Conservation (phyloP, 2,888 invertebrate species). For the Orthonevra nobilis region DNA sequence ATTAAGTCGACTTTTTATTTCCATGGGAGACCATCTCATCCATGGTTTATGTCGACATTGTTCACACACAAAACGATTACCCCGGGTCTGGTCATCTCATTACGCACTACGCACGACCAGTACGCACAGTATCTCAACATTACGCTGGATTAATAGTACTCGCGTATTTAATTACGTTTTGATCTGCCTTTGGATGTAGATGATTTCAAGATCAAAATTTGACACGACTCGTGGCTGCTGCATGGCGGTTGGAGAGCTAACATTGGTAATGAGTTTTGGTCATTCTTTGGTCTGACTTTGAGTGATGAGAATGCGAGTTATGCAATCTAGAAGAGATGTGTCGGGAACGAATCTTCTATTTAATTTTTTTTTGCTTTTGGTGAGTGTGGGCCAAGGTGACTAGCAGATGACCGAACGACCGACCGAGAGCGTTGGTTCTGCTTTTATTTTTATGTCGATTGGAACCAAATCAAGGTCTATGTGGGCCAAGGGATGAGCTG, state of each 20-base stretch:
- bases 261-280: background rate
- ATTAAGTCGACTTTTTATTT: conserved; percentile 6
- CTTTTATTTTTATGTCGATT: conserved; percentile 30
- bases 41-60: background rate
- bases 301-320: conserved; percentile 46
- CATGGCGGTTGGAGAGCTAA: background rate
- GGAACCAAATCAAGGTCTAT: conserved; percentile 37
- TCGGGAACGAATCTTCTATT: conserved; percentile 28
- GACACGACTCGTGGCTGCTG: conserved; percentile 6
- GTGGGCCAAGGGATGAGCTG: background rate
- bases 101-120: background rate
- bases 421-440: conserved; percentile 8
- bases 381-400: conserved; percentile 49
- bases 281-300: background rate
- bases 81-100: no score
- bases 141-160: conserved; percentile 43
- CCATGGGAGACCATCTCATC: background rate
- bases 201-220: conserved; percentile 21
- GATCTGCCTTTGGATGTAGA: conserved; percentile 43
- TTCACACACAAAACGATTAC: conserved; percentile 4
- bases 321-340: conserved; percentile 55
- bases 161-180: conserved; percentile 63
- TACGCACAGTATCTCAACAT: background rate
- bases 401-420: no score
- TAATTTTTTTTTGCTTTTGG: background rate